Base-by-base conservation (phyloP, 2,888 invertebrate species). In the Xiphydria camelus region DNA sequence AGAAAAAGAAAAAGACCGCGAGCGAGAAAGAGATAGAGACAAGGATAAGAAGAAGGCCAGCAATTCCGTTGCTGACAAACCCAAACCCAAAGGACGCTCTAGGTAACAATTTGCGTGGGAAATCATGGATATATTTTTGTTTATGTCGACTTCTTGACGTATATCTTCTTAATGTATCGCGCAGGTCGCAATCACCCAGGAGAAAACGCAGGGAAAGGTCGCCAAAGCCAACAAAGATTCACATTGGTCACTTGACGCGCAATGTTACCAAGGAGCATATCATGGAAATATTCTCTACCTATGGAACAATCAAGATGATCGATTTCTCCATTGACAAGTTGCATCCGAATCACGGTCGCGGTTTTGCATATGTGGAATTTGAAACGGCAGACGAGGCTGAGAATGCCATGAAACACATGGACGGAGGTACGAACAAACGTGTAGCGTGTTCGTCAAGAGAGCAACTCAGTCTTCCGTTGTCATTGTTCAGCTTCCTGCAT, bases 321-420 rank as follows among this genome's bases (percentile, higher is more conserved):
- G 97, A 98, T 68, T 90, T 94, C 70, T 92, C 93, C 0, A 81
- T 84, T 51, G 97, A 98, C 67, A 85, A 95, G 53, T 79, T 88
- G 42, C 96, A 98, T 76, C 85, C 88, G 0, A 88, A 90, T 68
- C 84, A 92, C 59, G 91, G 92, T n/a, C 84, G 92, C 19, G 95
- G 96, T 1, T 92, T 91, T 76, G 95, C 94, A 7, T 98, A 97
- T 75, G 91, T 99, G 2, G 98, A 99, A 68, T 99, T 90, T 77
- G 88, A 86, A 55, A 92, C 87, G 41, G 82, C 94, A 0, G 97
- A 97, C 59, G 96, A 97, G 76, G 97, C 98, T 14, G 96, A 97
- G 73, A 94, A 95, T 75, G 98, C 98, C 1, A 93, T 98, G 87
- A 97, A 97, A 76, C 94, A 97, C 70, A 98, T 99, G 98, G 97